These are phyloP conservation scores for Stenodema calcarata DNA, from an alignment of 2,888 invertebrate species.

Conservation along the genomic window DNA sequence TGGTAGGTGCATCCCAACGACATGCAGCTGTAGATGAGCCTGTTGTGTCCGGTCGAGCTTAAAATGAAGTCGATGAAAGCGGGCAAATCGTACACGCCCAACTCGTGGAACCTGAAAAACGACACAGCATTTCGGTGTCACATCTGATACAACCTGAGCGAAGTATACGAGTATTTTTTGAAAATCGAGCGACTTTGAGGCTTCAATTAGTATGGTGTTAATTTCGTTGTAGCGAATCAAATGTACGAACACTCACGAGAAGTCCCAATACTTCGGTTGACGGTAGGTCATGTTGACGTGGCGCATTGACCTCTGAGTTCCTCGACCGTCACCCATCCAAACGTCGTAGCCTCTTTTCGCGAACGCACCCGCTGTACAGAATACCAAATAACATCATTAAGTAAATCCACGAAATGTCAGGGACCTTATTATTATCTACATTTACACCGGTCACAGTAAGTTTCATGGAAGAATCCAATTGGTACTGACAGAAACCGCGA, in stretches of 20 bases:
- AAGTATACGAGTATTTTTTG: too few relatives aligned
- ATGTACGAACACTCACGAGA: conserved; percentile 6
- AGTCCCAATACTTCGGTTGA: neutral
- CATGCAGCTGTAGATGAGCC: conserved; percentile 4
- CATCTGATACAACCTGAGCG: too few relatives aligned
- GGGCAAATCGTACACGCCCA: neutral
- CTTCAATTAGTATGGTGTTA: too few relatives aligned
- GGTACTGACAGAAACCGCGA: too few relatives aligned
- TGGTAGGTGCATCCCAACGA: conserved; percentile 14
- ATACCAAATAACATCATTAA: neutral
- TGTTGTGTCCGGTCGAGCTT: neutral
- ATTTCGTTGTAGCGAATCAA: too few relatives aligned
- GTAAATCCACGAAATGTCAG: too few relatives aligned
- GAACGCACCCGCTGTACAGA: neutral
- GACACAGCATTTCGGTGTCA: too few relatives aligned
- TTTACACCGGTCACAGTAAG: too few relatives aligned
- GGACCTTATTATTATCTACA: too few relatives aligned
- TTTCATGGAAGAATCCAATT: too few relatives aligned
- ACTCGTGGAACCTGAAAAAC: conserved; percentile 4
- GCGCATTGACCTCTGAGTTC: neutral
- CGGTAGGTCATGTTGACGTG: neutral
- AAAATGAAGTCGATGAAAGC: conserved; percentile 9
- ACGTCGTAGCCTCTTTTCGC: conserved; percentile 12
- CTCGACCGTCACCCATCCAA: conserved; percentile 15
- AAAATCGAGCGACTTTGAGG: too few relatives aligned